phyloP scores from a whole-genome alignment of 1,140 invertebrate genomes.

The Drosophila sp. region DNA sequence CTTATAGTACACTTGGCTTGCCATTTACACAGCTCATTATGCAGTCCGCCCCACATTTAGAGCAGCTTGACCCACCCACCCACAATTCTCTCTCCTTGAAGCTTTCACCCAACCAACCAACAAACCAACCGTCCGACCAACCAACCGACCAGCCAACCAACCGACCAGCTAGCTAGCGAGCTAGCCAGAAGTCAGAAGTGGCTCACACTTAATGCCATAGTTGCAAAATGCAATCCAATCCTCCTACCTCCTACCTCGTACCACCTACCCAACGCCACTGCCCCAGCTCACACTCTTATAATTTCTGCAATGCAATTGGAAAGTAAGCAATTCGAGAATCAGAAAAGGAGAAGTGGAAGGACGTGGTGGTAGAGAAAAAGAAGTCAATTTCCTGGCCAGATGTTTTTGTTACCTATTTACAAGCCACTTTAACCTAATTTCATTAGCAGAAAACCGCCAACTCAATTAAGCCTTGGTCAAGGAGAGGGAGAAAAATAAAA shows the following conservation, averaged over 20 bases:
- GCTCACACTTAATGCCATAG: conserved; percentile 10
- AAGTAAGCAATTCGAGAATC: conserved; percentile 10
- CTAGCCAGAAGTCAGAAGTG: conserved; percentile 13
- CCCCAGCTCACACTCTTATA: neutral
- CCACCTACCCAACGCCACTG: neutral
- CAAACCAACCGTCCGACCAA: neutral
- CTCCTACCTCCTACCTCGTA: neutral
- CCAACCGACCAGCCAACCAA: neutral
- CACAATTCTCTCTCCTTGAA: conserved; percentile 7
- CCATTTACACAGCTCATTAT: conserved; percentile 44
- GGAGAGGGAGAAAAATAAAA: neutral
- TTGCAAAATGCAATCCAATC: conserved; percentile 11
- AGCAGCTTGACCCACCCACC: conserved; percentile 11
- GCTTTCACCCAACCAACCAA: conserved; percentile 25
- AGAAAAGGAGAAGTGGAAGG: neutral
- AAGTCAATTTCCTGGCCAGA: conserved; percentile 35
- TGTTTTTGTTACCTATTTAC: conserved; percentile 66
- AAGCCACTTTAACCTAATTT: conserved; percentile 76
- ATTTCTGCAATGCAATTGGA: conserved; percentile 15
- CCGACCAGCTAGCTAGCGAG: neutral
- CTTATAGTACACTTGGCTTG: conserved; percentile 19
- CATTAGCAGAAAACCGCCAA: conserved; percentile 44
- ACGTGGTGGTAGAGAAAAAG: conserved; percentile 2
- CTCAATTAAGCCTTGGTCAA: conserved; percentile 11
- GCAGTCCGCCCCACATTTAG: conserved; percentile 38